These are phyloP conservation scores for Bovichtus diacanthus DNA, from an alignment of 2,797 vertebrate species.

Conservation along the genomic window DNA sequence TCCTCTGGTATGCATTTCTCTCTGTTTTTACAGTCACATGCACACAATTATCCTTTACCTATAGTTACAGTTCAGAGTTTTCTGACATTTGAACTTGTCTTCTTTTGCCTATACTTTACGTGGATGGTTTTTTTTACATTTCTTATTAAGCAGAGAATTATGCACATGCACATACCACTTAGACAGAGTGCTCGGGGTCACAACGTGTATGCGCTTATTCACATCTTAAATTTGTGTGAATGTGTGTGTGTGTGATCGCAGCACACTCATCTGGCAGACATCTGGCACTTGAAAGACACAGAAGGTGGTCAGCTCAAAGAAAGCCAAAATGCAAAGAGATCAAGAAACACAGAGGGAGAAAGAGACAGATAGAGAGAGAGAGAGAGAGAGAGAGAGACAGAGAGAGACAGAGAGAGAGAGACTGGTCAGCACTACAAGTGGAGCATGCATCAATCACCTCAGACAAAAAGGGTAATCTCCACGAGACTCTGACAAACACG, in stretches of 20 bases:
- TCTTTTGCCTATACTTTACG: neutral
- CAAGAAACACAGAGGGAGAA: too few relatives aligned
- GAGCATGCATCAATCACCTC: conserved; percentile 12
- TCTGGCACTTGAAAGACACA: conserved; percentile 77
- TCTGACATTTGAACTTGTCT: neutral
- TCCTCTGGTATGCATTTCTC: neutral
- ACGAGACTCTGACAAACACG: neutral
- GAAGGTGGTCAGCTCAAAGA: conserved; percentile 73
- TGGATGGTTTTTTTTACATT: neutral
- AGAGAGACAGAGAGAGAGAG: too few relatives aligned
- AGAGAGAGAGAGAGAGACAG: too few relatives aligned
- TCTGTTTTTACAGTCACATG: conserved; percentile 4
- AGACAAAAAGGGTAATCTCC: conserved; percentile 24
- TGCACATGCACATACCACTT: too few relatives aligned
- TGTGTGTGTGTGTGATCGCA: conserved; percentile 15
- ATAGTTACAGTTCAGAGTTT: neutral
- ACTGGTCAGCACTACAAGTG: conserved; percentile 3
- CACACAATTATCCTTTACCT: neutral
- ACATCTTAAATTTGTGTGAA: neutral
- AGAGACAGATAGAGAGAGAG: neutral
- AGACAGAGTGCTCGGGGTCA: neutral
- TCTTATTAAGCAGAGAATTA: too few relatives aligned
- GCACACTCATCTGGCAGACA: conserved; percentile 59
- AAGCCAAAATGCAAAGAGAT: conserved; percentile 51
- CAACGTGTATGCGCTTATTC: conserved; percentile 3